Conservation (phyloP, 2,888 invertebrate genomes). For the Tanytarsus gracilentus region DNA sequence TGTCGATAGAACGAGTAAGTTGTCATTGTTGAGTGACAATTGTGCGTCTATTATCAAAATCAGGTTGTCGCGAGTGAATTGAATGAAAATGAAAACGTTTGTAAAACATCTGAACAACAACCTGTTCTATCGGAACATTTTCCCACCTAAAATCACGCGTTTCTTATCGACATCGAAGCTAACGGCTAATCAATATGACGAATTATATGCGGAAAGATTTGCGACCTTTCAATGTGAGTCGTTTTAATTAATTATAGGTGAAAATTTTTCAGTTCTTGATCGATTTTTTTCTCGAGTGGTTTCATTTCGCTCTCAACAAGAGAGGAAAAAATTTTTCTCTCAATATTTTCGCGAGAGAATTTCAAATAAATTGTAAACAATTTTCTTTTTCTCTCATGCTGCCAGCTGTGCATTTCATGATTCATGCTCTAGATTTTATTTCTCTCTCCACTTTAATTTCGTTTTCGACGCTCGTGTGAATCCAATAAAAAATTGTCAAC, state of each 20-base stretch:
- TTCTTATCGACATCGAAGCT: not conserved
- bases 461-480: too few species aligned
- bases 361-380: conserved; percentile 11
- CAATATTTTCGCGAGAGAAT: conserved; percentile 6
- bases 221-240: conserved; percentile 24
- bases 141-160: not conserved
- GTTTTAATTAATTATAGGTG: not conserved
- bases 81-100: too few species aligned
- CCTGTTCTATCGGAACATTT: not conserved
- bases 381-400: too few species aligned
- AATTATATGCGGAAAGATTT: conserved; percentile 22
- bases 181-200: conserved; percentile 18
- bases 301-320: not conserved
- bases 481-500: too few species aligned
- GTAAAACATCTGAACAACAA: not conserved
- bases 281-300: conserved; percentile 2
- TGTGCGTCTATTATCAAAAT: too few species aligned
- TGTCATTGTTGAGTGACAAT: too few species aligned
- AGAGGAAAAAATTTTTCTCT: not conserved
- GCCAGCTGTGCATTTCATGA: too few species aligned
- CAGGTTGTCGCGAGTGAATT: too few species aligned
- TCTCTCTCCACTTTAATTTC: too few species aligned
- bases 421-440: too few species aligned
- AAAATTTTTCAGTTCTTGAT: not conserved
- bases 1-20: too few species aligned